Percentiles rank a stretch among this genome's conserved stretches.
Evolutionary conservation across 2,888 invertebrate species (phyloP).

Genomic region (Eilema griseolum): DNA sequence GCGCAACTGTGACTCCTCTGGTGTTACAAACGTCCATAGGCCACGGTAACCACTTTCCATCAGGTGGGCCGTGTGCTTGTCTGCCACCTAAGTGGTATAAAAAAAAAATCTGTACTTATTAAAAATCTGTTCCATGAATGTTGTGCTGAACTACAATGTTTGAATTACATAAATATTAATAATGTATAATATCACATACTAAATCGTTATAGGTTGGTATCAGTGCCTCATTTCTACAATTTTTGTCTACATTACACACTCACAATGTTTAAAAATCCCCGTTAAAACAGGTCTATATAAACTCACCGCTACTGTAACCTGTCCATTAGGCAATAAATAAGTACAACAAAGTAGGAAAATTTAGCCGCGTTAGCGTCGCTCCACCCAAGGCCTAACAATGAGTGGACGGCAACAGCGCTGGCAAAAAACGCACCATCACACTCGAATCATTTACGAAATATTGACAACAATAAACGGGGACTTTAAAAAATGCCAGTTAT

Average conservation of each 20-base stretch:
- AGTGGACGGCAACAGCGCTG: slow-evolving; percentile 66
- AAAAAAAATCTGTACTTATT: not conserved
- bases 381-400: slow-evolving; percentile 75
- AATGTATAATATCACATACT: not conserved
- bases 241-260: not conserved
- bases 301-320: slow-evolving; percentile 70
- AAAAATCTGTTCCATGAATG: not conserved
- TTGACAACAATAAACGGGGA: slow-evolving; percentile 85
- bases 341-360: slow-evolving; percentile 74
- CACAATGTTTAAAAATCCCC: not conserved
- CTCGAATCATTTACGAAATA: slow-evolving; percentile 86
- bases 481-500: slow-evolving; percentile 86
- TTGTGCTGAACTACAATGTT: not conserved
- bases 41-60: too few species aligned
- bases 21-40: too few species aligned
- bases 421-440: slow-evolving; percentile 81
- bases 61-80: too few species aligned
- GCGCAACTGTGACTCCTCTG: too few species aligned
- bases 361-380: slow-evolving; percentile 70
- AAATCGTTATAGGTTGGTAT: not conserved
- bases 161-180: not conserved
- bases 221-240: not conserved
- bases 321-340: slow-evolving; percentile 84
- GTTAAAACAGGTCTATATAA: slow-evolving; percentile 26
- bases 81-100: too few species aligned